Conservation (phyloP, 2,113 vertebrate genomes). For the Ahaetulla prasina region DNA sequence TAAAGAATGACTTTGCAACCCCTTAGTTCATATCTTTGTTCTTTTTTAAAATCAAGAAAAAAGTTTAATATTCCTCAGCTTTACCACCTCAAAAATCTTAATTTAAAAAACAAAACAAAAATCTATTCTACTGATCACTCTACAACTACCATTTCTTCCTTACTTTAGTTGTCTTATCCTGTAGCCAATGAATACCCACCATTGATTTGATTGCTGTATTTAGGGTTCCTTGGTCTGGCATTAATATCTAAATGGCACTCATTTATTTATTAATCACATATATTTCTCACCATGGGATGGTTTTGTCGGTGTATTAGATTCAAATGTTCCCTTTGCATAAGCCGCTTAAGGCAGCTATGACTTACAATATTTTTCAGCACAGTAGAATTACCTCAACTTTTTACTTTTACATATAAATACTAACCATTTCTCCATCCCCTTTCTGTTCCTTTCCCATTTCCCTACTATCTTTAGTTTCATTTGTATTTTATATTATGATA, state of each 20-base stretch:
- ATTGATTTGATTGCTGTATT: background rate
- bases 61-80: background rate
- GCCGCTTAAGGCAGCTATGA: background rate
- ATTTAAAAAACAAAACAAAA: background rate
- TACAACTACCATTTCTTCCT: background rate
- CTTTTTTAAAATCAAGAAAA: background rate
- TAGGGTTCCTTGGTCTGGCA: background rate
- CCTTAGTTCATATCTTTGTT: background rate
- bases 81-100: background rate
- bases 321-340: background rate
- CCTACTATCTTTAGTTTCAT: background rate
- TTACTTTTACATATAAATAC: too few relatives aligned
- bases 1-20: background rate
- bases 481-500: background rate
- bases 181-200: background rate
- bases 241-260: background rate
- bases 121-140: background rate
- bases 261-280: background rate
- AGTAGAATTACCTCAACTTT: too few relatives aligned
- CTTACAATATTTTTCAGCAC: too few relatives aligned
- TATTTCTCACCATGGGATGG: background rate
- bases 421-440: background rate
- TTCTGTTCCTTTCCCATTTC: background rate
- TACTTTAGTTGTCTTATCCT: background rate
- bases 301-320: background rate